Conservation (phyloP, 2,113 vertebrate genomes). For the Carettochelys insculpta region DNA sequence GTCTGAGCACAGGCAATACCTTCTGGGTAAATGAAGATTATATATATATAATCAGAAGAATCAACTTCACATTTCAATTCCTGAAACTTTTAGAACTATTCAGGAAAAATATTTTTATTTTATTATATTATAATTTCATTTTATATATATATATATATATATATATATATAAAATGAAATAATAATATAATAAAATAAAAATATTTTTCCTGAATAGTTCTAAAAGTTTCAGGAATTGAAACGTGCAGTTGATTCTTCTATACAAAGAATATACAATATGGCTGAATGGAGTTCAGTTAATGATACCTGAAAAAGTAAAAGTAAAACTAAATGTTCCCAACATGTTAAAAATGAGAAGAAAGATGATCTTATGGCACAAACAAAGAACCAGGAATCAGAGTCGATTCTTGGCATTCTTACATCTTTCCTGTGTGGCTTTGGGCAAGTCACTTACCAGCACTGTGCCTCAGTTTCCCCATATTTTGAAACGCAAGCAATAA, state of each 20-base stretch:
- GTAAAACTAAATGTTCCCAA: constrained; percentile 36
- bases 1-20: constrained; percentile 53
- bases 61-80: constrained; percentile 69
- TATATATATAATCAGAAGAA: no score
- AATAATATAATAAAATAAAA: no score
- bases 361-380: constrained; percentile 1
- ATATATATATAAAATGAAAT: no score
- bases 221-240: constrained; percentile 70
- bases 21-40: constrained; percentile 32
- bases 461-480: neutral
- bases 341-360: neutral
- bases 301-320: no score
- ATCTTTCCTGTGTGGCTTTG: accelerated
- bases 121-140: no score
- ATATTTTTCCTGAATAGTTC: constrained; percentile 70
- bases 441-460: neutral
- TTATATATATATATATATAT: no score
- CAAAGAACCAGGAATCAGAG: neutral
- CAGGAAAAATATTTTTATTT: constrained; percentile 69
- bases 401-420: neutral
- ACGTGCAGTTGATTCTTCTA: constrained; percentile 72
- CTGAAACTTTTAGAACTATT: constrained; percentile 72
- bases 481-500: neutral
- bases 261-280: constrained; percentile 73
- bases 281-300: constrained; percentile 64